Conservation (phyloP, 2,113 vertebrate genomes). For the Rhea americana region DNA sequence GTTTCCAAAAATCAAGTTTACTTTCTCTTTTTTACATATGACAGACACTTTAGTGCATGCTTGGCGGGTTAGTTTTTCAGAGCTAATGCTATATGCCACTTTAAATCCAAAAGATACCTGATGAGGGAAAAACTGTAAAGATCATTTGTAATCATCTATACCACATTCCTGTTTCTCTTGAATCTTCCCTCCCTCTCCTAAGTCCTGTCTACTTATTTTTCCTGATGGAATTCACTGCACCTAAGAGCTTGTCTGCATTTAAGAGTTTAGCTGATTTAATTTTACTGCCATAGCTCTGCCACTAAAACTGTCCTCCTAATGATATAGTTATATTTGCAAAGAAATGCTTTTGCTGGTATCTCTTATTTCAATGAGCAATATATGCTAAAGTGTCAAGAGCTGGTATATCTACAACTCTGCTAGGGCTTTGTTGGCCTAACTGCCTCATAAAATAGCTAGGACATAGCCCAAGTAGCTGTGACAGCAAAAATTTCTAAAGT, state of each 20-base stretch:
- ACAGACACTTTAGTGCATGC: neutral
- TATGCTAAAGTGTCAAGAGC: neutral
- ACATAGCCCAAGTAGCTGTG: slow-evolving; percentile 5
- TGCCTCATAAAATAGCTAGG: neutral
- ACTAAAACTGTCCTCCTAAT: neutral
- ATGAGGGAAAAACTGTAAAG: neutral
- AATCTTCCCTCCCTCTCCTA: neutral
- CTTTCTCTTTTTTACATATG: neutral
- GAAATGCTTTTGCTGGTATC: neutral
- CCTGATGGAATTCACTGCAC: neutral
- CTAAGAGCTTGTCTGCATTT: neutral
- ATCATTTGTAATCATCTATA: neutral
- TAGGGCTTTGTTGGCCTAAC: neutral
- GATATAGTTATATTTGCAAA: neutral
- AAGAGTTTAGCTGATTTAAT: slow-evolving; percentile 31
- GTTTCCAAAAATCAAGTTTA: neutral
- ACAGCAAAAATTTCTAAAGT: neutral
- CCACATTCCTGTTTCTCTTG: neutral
- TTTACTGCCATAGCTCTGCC: neutral
- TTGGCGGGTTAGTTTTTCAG: neutral
- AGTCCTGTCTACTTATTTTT: neutral
- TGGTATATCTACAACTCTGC: neutral
- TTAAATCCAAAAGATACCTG: neutral
- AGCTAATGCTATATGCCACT: neutral
- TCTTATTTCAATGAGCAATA: slow-evolving; percentile 39